Conservation (phyloP, 2,888 invertebrate genomes). For the Oegoconia quadripuncta region DNA sequence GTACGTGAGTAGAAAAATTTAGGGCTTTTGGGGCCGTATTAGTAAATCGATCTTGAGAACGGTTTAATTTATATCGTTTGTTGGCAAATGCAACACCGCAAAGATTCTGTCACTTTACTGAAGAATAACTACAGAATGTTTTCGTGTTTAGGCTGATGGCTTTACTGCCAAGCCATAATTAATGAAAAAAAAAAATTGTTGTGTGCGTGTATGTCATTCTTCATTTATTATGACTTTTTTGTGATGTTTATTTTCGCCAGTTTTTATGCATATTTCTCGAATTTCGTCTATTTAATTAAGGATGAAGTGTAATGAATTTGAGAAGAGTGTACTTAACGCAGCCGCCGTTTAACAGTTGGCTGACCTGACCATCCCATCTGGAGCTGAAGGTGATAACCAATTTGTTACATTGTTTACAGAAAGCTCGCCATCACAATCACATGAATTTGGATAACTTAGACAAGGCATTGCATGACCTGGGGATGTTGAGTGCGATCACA, state of each 20-base stretch:
- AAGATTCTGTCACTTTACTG: no score
- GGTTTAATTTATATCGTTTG: no score
- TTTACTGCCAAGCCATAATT: background rate
- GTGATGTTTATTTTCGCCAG: constrained; percentile 74
- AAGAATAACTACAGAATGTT: no score
- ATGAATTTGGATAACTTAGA: constrained; percentile 78
- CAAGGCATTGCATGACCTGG: constrained; percentile 79
- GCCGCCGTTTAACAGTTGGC: constrained; percentile 11
- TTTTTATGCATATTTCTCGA: constrained; percentile 51
- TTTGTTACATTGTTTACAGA: constrained; percentile 50
- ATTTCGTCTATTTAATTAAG: constrained; percentile 40
- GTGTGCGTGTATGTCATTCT: constrained; percentile 7
- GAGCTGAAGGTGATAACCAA: constrained; percentile 27
- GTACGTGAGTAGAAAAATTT: no score
- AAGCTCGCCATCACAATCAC: constrained; percentile 47
- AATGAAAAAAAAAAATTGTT: background rate
- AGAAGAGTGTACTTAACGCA: constrained; percentile 49
- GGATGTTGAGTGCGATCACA: constrained; percentile 80
- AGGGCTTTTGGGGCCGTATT: no score
- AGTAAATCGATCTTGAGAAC: no score
- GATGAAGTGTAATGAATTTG: constrained; percentile 67
- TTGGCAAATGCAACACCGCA: no score
- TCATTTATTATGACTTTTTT: constrained; percentile 65
- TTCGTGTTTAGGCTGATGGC: no score
- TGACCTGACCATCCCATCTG: constrained; percentile 16